Base-by-base conservation (phyloP, 2,888 invertebrate species). In the Idaea aversata region DNA sequence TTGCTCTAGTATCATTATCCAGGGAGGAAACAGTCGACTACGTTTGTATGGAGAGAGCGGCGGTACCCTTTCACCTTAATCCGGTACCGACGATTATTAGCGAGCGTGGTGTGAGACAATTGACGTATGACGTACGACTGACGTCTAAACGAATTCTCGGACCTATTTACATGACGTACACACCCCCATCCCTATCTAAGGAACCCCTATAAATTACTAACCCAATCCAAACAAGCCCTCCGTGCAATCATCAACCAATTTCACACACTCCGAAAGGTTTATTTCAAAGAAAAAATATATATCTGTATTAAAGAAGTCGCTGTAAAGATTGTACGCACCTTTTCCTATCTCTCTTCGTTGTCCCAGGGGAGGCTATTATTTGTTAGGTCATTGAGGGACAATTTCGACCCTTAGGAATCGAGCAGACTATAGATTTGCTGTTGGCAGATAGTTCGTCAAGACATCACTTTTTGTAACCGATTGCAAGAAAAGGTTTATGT, bases 281-380 rank as follows among this genome's bases (percentile, higher is more conserved):
- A 47, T 47, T 47, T 47, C 47, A 47, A 47, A 47, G 47, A 47
- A 47, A 47, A 47, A 47, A 47, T 47, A 47, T 47, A 47, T 47
- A 13, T 47, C 47, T 47, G 7, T 47, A 10, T 47, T 47, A 47
- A 47, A 47, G 47, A 10, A 47, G 47, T 47, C 47, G 47, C 47
- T 47, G 47, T 47, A 47, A 10, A 47, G n/a, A 47, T 47, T 47
- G 47, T 47, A 47, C 70, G 72, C 73, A 75, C 77, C 76, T 73
- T 77, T 77, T 77, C 66, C 72, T 68, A 75, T 77, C 72, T 71
- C 72, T 71, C 66, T 64, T 61, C 67, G 69, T 71, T 72, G 67
- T 70, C 69, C 73, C 76, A 67, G 66, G 67, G 75, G 72, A 70
- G 74, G 68, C 78, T 77, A 77, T 82, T 82, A 80, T 80, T 75